phyloP scores from a whole-genome alignment of 2,113 vertebrate species.

The Bungarus multicinctus region DNA sequence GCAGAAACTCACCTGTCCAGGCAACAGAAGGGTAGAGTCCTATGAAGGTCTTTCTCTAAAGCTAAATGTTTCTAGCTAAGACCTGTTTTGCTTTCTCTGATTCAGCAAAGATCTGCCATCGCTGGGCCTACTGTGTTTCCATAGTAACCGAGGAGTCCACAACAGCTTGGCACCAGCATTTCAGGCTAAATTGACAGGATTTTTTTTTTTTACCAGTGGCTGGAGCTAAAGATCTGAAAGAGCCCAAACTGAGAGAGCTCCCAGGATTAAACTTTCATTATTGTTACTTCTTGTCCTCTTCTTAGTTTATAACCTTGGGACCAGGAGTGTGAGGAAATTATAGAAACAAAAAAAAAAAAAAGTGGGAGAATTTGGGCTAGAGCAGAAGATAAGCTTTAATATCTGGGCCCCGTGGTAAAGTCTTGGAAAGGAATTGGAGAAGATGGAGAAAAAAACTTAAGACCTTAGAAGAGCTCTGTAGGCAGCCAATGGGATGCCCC shows the following conservation, averaged over 20 bases:
- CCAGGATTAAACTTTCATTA: not conserved
- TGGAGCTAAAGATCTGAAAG: slow-evolving; percentile 32
- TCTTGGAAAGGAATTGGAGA: not conserved
- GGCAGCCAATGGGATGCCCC: not conserved
- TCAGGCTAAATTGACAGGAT: slow-evolving; percentile 42
- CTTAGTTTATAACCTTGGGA: not conserved
- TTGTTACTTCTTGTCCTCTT: not conserved
- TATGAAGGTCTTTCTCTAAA: not conserved
- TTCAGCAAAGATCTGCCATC: slow-evolving; percentile 57
- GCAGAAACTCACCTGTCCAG: not conserved
- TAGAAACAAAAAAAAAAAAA: not conserved
- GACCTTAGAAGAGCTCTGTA: not conserved
- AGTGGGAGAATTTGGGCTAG: not conserved
- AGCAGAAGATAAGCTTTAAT: not conserved
- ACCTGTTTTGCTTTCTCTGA: slow-evolving; percentile 35
- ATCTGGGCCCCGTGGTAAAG: not conserved
- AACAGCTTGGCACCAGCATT: slow-evolving; percentile 50
- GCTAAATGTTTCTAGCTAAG: not conserved
- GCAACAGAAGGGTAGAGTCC: not conserved
- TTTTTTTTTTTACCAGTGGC: slow-evolving; percentile 40
- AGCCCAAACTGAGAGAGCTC: slow-evolving; percentile 7
- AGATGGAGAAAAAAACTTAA: not conserved
- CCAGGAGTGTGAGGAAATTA: not conserved
- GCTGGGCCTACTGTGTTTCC: slow-evolving; percentile 63
- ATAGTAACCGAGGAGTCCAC: slow-evolving; percentile 63